These are phyloP conservation scores for Odobenus rosmarus DNA, from an alignment of 2,113 vertebrate genomes.

Conservation along the genomic window DNA sequence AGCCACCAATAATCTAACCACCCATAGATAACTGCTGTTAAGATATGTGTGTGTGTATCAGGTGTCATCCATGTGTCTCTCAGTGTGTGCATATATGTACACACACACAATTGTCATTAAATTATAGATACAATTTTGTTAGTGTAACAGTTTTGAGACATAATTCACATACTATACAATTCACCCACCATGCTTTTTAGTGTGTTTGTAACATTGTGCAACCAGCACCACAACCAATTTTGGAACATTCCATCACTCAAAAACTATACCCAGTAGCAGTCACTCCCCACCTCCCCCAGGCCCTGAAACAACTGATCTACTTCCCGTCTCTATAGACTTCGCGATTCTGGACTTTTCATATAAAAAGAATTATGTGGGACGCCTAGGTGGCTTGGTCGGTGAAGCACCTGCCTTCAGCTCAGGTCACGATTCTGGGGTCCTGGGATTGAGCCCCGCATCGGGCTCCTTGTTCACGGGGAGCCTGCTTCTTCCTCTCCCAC, in stretches of 20 bases:
- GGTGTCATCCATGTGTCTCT: not conserved
- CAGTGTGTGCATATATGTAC: not conserved
- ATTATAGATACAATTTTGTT: not conserved
- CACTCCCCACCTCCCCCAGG: rapidly evolving
- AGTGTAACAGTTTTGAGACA: not conserved
- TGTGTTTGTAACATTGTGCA: not conserved
- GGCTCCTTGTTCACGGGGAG: rapidly evolving
- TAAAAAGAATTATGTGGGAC: not conserved
- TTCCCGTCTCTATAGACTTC: not conserved
- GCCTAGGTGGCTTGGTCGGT: not conserved
- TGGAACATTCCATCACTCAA: not conserved
- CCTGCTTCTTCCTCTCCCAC: not conserved
- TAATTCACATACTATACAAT: not conserved
- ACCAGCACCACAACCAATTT: not conserved
- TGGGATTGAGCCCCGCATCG: rapidly evolving
- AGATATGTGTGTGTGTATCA: no score
- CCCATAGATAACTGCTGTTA: not conserved
- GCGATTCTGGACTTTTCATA: not conserved
- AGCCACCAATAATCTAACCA: not conserved
- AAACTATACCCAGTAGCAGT: not conserved
- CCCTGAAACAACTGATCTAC: no score
- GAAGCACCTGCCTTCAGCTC: not conserved
- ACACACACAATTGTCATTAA: not conserved
- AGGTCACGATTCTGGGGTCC: not conserved
- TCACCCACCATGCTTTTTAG: not conserved